These are phyloP conservation scores for Aricia agestis DNA, from an alignment of 1,140 invertebrate species.

Conservation along the genomic window DNA sequence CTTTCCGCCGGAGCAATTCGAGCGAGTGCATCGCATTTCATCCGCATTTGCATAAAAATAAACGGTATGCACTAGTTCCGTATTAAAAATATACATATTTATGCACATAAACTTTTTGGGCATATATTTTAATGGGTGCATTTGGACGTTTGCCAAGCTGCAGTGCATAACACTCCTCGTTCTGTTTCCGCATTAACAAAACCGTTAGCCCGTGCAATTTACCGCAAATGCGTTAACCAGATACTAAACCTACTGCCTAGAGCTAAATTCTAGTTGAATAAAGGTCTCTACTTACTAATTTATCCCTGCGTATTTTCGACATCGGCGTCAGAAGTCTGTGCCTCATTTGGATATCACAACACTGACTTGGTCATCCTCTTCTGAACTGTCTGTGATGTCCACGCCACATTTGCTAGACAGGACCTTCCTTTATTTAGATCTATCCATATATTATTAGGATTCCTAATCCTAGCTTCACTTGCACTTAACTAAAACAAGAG, in stretches of 20 bases:
- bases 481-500: background rate
- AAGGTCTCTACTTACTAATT: conserved; percentile 40
- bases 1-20: background rate
- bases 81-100: conserved; percentile 2
- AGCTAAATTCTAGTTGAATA: background rate
- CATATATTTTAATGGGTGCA: background rate
- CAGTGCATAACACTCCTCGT: background rate
- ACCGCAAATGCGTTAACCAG: background rate
- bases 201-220: background rate
- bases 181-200: background rate
- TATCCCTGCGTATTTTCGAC: conserved; percentile 43
- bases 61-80: background rate
- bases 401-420: no score
- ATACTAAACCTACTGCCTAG: background rate
- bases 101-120: conserved; percentile 3
- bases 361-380: background rate
- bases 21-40: background rate
- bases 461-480: background rate
- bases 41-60: conserved; percentile 3
- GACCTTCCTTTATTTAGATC: no score
- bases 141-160: background rate
- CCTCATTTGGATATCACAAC: conserved; percentile 26
- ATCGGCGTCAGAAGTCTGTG: conserved; percentile 35
- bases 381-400: no score
- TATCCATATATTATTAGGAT: background rate